A percentile compares a stretch with the other conserved stretches of the same genome.
phyloP scores from a whole-genome alignment of 2,888 invertebrate species.

The Orthonevra nobilis region DNA sequence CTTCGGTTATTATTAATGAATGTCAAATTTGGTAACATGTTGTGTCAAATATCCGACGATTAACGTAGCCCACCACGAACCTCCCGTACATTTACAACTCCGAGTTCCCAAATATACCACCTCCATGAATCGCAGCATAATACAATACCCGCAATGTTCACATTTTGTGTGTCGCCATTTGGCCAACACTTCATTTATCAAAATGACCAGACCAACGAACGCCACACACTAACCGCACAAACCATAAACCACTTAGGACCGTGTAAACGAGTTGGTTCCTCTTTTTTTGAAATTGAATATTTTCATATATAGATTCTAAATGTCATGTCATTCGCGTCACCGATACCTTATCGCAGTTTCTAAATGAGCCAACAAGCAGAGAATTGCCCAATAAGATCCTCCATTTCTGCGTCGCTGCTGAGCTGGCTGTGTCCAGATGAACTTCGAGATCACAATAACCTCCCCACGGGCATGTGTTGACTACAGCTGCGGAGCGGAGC shows the following conservation, averaged over 20 bases:
- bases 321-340: slow-evolving; percentile 65
- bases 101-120: slow-evolving; percentile 4
- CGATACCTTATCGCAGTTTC: slow-evolving; percentile 64
- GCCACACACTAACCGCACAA: slow-evolving; percentile 35
- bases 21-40: slow-evolving; percentile 51
- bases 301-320: slow-evolving; percentile 61
- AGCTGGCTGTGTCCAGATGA: slow-evolving; percentile 20
- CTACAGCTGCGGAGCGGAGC: slow-evolving; percentile 1
- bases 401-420: slow-evolving; percentile 5
- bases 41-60: slow-evolving; percentile 58
- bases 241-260: slow-evolving; percentile 59
- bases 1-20: slow-evolving; percentile 53
- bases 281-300: slow-evolving; percentile 52
- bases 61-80: slow-evolving; percentile 23
- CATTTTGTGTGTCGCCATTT: slow-evolving; percentile 57
- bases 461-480: not conserved
- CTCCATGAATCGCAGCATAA: not conserved
- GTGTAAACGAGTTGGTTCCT: slow-evolving; percentile 26
- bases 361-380: slow-evolving; percentile 65
- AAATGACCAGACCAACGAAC: slow-evolving; percentile 51
- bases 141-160: slow-evolving; percentile 43
- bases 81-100: slow-evolving; percentile 4
- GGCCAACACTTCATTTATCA: slow-evolving; percentile 65
- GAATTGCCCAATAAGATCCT: slow-evolving; percentile 58
- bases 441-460: slow-evolving; percentile 39